Percentiles rank a stretch among this genome's conserved stretches.
Conservation (phyloP, 2,888 invertebrate species). For the Orchesella flavescens region DNA sequence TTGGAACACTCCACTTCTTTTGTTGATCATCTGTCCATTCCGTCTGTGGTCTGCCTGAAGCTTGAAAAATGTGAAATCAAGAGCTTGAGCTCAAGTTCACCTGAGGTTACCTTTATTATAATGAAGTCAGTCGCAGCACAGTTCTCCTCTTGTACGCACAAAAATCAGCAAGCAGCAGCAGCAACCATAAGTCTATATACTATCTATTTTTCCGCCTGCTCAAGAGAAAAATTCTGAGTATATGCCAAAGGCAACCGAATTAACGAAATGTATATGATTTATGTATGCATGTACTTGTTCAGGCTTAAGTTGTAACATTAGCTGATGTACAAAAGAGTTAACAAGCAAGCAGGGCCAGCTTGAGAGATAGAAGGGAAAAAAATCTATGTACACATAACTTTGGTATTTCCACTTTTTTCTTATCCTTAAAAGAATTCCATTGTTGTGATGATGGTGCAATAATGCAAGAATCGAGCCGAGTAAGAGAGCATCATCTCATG, state of each 20-base stretch:
- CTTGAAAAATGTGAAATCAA: slow-evolving; percentile 5
- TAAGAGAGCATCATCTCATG: slow-evolving; percentile 28
- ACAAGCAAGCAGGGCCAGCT: slow-evolving; percentile 26
- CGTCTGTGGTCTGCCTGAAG: slow-evolving; percentile 18
- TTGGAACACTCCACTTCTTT: neutral
- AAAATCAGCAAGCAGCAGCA: slow-evolving; percentile 35
- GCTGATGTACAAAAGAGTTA: slow-evolving; percentile 54
- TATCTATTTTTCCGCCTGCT: neutral
- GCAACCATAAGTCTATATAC: too few species aligned
- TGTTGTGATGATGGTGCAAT: slow-evolving; percentile 37
- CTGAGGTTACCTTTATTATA: slow-evolving; percentile 12
- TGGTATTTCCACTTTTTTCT: slow-evolving; percentile 50
- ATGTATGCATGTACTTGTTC: slow-evolving; percentile 33
- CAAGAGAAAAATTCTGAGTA: neutral
- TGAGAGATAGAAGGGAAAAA: neutral
- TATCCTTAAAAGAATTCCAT: slow-evolving; percentile 62
- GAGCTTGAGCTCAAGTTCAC: slow-evolving; percentile 12
- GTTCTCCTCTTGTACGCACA: slow-evolving; percentile 18
- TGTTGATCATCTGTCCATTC: slow-evolving; percentile 19
- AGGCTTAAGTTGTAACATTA: slow-evolving; percentile 51
- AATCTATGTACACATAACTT: neutral
- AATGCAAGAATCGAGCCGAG: slow-evolving; percentile 17
- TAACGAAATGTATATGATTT: slow-evolving; percentile 54
- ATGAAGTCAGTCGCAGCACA: neutral
- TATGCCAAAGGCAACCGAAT: slow-evolving; percentile 56